A percentile compares a stretch with the other conserved stretches of the same genome.
phyloP scores from a whole-genome alignment of 1,140 invertebrate genomes.

The Zaprionus nigranus region DNA sequence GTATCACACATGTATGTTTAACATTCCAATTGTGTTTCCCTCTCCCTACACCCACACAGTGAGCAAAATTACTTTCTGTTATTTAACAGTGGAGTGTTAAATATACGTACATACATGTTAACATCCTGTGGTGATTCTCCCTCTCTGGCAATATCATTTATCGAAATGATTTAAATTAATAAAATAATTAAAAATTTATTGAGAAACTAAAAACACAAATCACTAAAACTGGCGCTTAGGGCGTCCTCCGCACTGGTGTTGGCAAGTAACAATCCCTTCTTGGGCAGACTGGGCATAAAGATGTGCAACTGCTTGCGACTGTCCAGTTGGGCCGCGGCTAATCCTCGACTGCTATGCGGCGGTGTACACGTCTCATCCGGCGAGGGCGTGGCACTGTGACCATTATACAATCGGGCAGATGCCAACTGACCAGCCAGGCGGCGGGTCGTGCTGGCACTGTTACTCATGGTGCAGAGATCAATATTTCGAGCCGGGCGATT shows the following conservation, averaged over 20 bases:
- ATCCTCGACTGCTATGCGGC: slow-evolving; percentile 50
- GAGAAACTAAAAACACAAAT: slow-evolving; percentile 47
- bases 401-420: slow-evolving; percentile 72
- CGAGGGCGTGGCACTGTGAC: slow-evolving; percentile 30
- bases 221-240: slow-evolving; percentile 60
- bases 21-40: neutral
- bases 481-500: slow-evolving; percentile 78
- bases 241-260: slow-evolving; percentile 43
- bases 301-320: slow-evolving; percentile 78
- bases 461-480: slow-evolving; percentile 71
- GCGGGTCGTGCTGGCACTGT: slow-evolving; percentile 64
- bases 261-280: slow-evolving; percentile 61
- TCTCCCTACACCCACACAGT: neutral
- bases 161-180: neutral
- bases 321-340: slow-evolving; percentile 30
- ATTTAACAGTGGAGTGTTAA: no score
- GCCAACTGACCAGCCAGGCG: slow-evolving; percentile 69
- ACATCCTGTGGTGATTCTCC: no score
- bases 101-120: no score
- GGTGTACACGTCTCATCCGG: slow-evolving; percentile 56
- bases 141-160: no score
- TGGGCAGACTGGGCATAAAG: slow-evolving; percentile 81
- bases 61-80: no score
- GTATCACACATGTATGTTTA: neutral
- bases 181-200: neutral